Evolutionary conservation across 2,888 invertebrate species (phyloP).

Genomic region (Drosophila fungiperda): DNA sequence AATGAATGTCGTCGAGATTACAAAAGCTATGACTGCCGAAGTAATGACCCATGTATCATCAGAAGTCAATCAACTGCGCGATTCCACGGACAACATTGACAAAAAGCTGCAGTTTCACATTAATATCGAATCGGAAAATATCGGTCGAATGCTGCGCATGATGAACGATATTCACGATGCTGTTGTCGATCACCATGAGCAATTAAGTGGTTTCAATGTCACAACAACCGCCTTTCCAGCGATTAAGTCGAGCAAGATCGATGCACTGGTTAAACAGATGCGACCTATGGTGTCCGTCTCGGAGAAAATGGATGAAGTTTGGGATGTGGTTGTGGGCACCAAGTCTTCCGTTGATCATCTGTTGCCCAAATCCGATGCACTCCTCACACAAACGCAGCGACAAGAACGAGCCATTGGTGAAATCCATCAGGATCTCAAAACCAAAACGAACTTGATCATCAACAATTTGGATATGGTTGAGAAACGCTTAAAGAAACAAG

Average conservation of each 20-base stretch:
- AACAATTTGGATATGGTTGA: constrained; percentile 95
- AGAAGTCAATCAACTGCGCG: constrained; percentile 91
- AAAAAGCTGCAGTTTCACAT: constrained; percentile 94
- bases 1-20: constrained; percentile 92
- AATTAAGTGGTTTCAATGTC: constrained; percentile 85
- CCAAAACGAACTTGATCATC: constrained; percentile 94
- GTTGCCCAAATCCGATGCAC: constrained; percentile 93
- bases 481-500: constrained; percentile 92
- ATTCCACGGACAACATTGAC: constrained; percentile 91
- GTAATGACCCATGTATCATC: constrained; percentile 92
- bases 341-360: constrained; percentile 94
- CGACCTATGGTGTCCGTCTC: constrained; percentile 94
- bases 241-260: constrained; percentile 90
- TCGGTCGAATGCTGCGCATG: constrained; percentile 91
- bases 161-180: constrained; percentile 93
- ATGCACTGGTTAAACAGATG: constrained; percentile 92
- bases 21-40: constrained; percentile 93
- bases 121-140: constrained; percentile 92
- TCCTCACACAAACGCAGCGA: constrained; percentile 93
- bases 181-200: constrained; percentile 90
- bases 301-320: constrained; percentile 96
- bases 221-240: constrained; percentile 88
- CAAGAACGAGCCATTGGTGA: constrained; percentile 95
- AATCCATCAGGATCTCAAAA: constrained; percentile 92
- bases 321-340: constrained; percentile 95